phyloP scores from a whole-genome alignment of 2,888 invertebrate genomes.

The Auanema sp. region DNA sequence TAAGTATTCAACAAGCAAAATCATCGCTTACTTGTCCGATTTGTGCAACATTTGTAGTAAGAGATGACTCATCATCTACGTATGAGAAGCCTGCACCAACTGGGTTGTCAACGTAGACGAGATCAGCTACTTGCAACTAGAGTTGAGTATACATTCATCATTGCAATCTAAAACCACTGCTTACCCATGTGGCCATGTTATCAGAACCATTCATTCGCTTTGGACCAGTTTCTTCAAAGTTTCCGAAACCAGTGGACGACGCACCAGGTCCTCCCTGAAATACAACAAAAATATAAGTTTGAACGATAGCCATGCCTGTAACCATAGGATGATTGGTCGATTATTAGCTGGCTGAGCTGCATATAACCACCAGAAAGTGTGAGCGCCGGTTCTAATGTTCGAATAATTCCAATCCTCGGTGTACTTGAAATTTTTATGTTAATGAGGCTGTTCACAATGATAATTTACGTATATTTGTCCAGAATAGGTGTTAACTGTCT shows the following conservation, averaged over 20 bases:
- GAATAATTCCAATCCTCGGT: slow-evolving; percentile 47
- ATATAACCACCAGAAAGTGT: slow-evolving; percentile 74
- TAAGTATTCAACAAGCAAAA: neutral
- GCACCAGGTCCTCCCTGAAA: slow-evolving; percentile 82
- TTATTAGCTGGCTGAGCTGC: slow-evolving; percentile 65
- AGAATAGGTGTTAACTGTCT: slow-evolving; percentile 45
- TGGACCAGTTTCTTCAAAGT: slow-evolving; percentile 82
- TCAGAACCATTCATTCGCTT: slow-evolving; percentile 73
- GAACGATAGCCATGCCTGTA: slow-evolving; percentile 66
- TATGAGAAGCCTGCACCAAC: slow-evolving; percentile 83
- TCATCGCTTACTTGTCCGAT: slow-evolving; percentile 65
- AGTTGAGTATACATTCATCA: slow-evolving; percentile 46
- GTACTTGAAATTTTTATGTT: slow-evolving; percentile 16
- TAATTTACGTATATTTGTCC: slow-evolving; percentile 27
- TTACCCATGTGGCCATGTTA: slow-evolving; percentile 79
- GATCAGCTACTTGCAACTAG: slow-evolving; percentile 78
- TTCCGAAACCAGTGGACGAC: slow-evolving; percentile 81
- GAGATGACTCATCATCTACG: slow-evolving; percentile 66
- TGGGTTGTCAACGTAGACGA: slow-evolving; percentile 86
- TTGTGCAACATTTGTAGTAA: slow-evolving; percentile 67
- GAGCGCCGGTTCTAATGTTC: slow-evolving; percentile 37
- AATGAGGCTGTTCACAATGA: too few relatives aligned
- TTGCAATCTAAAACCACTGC: neutral
- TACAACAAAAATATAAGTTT: neutral
- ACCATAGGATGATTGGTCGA: slow-evolving; percentile 81